Evolutionary conservation across 2,888 invertebrate genomes (phyloP), one percentile per base, ranked within the genome.

Genomic region (Drosophila limbata): DNA sequence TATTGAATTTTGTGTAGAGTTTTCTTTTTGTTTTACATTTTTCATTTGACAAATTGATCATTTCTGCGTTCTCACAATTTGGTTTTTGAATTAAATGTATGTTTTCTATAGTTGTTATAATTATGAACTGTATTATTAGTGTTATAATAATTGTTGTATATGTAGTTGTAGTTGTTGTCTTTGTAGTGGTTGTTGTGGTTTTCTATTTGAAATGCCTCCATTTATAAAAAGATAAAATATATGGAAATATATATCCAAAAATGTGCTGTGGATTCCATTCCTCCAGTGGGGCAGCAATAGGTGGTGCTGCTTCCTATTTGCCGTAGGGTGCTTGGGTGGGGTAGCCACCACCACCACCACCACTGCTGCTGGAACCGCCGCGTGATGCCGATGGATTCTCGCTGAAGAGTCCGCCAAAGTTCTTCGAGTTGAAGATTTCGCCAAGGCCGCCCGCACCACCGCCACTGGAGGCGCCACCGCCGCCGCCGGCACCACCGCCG

Each of bases 401-500:
- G 60, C 89, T 92, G 69, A 92, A 93, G n/a, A 93, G 83, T 0
- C 92, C 92, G 11, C 92, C 91, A 37, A 92, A 88, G 70, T 91
- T 90, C 59, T 90, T 90, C 1, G 92, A 92, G 61, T 79, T 86
- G 48, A 92, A 90, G 62, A 92, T 85, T 31, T 92, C 92, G 45
- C 91, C 70, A 0, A 92, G 70, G 33, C 90, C 79, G 35, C 79
- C 63, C 17, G 79, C 72, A 8, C 85, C 63, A 17, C 80, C 72
- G 8, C 85, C 59, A 44, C 79, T 25, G 6, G 45, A 9, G 45
- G 45, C 59, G 21, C 86, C 77, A 8, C 80, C 52, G 9, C 69
- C 71, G 6, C 71, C 75, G 17, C 83, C 77, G n/a, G 81, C 79
- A 15, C 81, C 79, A 8, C 21, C 60, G 13, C 87, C 78, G 10